Conservation (phyloP, 1,140 invertebrate species). For the Oreohelix idahoensis region DNA sequence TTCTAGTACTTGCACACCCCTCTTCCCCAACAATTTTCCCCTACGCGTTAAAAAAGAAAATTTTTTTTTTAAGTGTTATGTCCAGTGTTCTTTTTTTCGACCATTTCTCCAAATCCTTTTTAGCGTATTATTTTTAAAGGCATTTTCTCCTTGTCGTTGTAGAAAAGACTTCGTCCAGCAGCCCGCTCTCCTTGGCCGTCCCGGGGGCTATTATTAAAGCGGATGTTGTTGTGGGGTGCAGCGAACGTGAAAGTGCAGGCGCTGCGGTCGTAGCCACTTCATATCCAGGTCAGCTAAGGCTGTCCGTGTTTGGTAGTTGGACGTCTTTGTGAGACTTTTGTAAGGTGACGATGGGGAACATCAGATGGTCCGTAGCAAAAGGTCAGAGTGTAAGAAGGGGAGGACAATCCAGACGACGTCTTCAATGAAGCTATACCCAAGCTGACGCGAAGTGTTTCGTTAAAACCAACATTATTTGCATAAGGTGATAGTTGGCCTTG, state of each 20-base stretch:
- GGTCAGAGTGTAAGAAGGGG: slow-evolving; percentile 22
- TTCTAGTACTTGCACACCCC: not conserved
- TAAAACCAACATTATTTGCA: slow-evolving; percentile 28
- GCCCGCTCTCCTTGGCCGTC: not conserved
- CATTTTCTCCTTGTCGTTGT: not conserved
- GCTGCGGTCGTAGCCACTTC: slow-evolving; percentile 31
- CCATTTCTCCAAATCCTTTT: not conserved
- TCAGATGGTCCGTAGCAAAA: slow-evolving; percentile 11
- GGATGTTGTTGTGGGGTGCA: slow-evolving; percentile 16
- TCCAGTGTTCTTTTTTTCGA: not conserved
- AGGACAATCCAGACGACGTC: slow-evolving; percentile 3
- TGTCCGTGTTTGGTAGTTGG: not conserved
- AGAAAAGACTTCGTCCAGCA: not conserved
- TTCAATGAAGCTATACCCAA: slow-evolving; percentile 2
- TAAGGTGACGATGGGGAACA: slow-evolving; percentile 1
- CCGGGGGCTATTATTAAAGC: slow-evolving; percentile 11
- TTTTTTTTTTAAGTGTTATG: not conserved
- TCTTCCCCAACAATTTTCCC: not conserved
- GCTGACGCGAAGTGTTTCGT: not conserved
- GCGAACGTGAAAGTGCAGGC: not conserved
- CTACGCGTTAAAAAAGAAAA: not conserved
- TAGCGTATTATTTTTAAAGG: not conserved
- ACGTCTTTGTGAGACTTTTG: slow-evolving; percentile 7
- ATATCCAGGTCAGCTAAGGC: slow-evolving; percentile 5
- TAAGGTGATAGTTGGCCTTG: slow-evolving; percentile 14